Evolutionary conservation across 1,140 invertebrate genomes (phyloP).

Genomic region (Drosophila pallidifrons): DNA sequence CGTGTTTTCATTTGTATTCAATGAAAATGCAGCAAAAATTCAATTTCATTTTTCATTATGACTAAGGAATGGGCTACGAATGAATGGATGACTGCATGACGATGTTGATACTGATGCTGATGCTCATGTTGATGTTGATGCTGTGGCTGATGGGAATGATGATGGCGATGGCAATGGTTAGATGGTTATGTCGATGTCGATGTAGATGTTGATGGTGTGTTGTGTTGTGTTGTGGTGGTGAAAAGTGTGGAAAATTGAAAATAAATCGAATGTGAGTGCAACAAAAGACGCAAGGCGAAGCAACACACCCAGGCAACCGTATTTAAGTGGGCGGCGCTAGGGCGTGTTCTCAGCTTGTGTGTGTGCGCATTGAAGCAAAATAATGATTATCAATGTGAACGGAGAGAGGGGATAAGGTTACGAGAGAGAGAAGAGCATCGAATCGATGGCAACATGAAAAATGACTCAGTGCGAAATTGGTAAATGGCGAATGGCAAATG

Average conservation of each 20-base stretch:
- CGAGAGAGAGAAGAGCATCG: constrained; percentile 49
- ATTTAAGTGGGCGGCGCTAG: constrained; percentile 26
- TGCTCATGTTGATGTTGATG: constrained; percentile 13
- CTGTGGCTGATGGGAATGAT: constrained; percentile 11
- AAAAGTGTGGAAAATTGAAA: constrained; percentile 83
- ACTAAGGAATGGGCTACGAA: constrained; percentile 49
- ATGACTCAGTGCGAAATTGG: constrained; percentile 62
- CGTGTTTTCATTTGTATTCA: constrained; percentile 39
- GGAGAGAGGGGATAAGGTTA: constrained; percentile 6
- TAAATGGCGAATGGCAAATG: constrained; percentile 54
- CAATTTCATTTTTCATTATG: constrained; percentile 84
- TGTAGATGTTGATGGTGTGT: constrained; percentile 30
- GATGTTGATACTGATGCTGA: constrained; percentile 28
- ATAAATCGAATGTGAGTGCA: constrained; percentile 83
- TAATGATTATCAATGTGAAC: constrained; percentile 77
- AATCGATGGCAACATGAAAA: constrained; percentile 61
- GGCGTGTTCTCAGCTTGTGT: constrained; percentile 35
- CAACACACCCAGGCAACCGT: constrained; percentile 8
- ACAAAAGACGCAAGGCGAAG: constrained; percentile 55
- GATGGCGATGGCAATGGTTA: constrained; percentile 1
- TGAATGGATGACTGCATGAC: constrained; percentile 32
- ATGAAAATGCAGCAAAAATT: constrained; percentile 72
- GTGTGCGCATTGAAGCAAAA: constrained; percentile 73
- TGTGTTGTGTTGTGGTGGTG: constrained; percentile 38
- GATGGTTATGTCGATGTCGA: constrained; percentile 14